A percentile compares a stretch with the other conserved stretches of the same genome.
phyloP scores from a whole-genome alignment of 2,113 vertebrate genomes.

The Heptranchias perlo region DNA sequence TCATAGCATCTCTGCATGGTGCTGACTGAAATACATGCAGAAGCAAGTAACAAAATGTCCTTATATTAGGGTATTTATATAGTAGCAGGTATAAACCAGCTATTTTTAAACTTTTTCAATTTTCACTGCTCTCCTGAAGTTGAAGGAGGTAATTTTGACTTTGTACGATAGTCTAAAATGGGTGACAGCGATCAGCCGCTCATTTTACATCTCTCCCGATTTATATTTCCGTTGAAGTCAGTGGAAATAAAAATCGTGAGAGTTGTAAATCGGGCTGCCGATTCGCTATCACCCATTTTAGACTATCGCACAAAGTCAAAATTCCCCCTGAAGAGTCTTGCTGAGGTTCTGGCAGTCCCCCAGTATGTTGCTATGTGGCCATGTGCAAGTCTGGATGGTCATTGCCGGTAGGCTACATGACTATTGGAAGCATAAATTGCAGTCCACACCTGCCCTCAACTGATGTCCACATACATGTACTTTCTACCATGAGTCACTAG shows the following conservation, averaged over 20 bases:
- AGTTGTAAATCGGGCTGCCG: too few relatives aligned
- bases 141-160: not conserved
- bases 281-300: not conserved
- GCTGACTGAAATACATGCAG: not conserved
- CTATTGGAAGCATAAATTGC: not conserved
- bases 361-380: not conserved
- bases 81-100: not conserved
- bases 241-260: too few relatives aligned
- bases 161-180: not conserved
- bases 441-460: not conserved
- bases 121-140: not conserved
- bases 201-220: not conserved
- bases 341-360: not conserved
- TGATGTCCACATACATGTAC: not conserved
- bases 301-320: not conserved
- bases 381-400: not conserved
- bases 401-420: not conserved
- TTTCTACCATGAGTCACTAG: not conserved
- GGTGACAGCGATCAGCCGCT: not conserved
- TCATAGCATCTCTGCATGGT: not conserved
- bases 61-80: not conserved
- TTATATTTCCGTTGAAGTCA: not conserved
- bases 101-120: not conserved
- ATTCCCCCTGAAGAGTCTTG: not conserved
- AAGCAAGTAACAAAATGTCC: not conserved